Evolutionary conservation across 2,113 vertebrate species (phyloP), one percentile per base, ranked within the genome.

Genomic region (Heptranchias perlo): DNA sequence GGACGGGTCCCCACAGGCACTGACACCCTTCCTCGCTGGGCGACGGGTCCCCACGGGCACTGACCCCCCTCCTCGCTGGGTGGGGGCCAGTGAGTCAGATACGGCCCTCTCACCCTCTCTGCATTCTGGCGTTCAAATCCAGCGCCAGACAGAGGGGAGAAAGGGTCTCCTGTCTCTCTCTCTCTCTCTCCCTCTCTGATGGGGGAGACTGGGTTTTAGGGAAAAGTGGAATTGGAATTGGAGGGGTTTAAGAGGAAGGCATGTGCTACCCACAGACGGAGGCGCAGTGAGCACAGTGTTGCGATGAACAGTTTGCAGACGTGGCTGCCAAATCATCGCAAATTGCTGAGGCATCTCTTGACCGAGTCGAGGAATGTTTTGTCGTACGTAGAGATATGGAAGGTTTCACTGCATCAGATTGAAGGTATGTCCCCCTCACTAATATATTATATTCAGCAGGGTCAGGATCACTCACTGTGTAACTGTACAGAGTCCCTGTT

Each of bases 61-160:
- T 96, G 97, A 97, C 97, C n/a, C n/a, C n/a, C n/a, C n/a, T 98
- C 98, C 96, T 96, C 98, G 96, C 97, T 98, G 86, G 98, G 97
- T 96, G 97, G 98, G 96, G 98, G 98, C 96, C 96, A 96, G 44
- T 95, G 96, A n/a, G 82, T 98, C 89, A 97, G 95, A 69, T 54
- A 3, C n/a, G n/a, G n/a, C n/a, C n/a, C n/a, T n/a, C n/a, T n/a
- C n/a, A n/a, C n/a, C n/a, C n/a, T n/a, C n/a, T n/a, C n/a, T n/a
- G n/a, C n/a, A n/a, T n/a, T n/a, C n/a, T n/a, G n/a, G n/a, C n/a
- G n/a, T n/a, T n/a, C n/a, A n/a, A n/a, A n/a, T n/a, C n/a, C n/a
- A n/a, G n/a, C n/a, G n/a, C n/a, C n/a, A n/a, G n/a, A n/a, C n/a
- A n/a, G n/a, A n/a, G n/a, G n/a, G n/a, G n/a, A n/a, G n/a, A n/a